phyloP scores from a whole-genome alignment of 2,797 vertebrate species.

The Spondyliosoma cantharus region DNA sequence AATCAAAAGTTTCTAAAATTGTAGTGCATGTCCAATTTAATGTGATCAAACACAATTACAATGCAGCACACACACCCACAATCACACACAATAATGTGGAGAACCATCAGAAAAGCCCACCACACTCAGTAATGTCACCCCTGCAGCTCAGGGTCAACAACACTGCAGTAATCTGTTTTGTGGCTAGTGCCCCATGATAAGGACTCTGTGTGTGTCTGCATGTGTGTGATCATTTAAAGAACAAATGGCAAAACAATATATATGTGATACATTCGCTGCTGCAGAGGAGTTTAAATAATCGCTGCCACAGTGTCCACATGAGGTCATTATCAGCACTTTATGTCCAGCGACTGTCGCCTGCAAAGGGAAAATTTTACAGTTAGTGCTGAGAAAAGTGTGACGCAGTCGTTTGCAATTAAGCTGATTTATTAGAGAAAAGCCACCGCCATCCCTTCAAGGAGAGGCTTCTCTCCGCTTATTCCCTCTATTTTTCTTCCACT shows the following conservation, averaged over 20 bases:
- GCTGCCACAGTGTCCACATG: neutral
- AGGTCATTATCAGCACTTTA: constrained; percentile 56
- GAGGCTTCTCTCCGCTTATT: neutral
- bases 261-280: neutral
- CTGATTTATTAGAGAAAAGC: constrained; percentile 52
- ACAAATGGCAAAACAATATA: neutral
- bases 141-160: neutral
- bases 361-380: constrained; percentile 13
- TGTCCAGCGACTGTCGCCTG: constrained; percentile 46
- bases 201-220: neutral
- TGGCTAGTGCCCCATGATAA: neutral
- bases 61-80: neutral
- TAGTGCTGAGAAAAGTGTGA: constrained; percentile 26
- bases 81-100: neutral
- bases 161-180: constrained; percentile 5
- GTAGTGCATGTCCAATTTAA: neutral
- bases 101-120: neutral
- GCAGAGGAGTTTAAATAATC: constrained; percentile 23
- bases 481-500: constrained; percentile 27
- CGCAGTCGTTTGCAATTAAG: constrained; percentile 48
- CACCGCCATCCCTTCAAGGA: neutral
- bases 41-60: neutral
- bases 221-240: constrained; percentile 17
- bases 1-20: neutral
- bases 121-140: neutral